Evolutionary conservation across 1,140 invertebrate species (phyloP).

Genomic region (Bombus breviceps): DNA sequence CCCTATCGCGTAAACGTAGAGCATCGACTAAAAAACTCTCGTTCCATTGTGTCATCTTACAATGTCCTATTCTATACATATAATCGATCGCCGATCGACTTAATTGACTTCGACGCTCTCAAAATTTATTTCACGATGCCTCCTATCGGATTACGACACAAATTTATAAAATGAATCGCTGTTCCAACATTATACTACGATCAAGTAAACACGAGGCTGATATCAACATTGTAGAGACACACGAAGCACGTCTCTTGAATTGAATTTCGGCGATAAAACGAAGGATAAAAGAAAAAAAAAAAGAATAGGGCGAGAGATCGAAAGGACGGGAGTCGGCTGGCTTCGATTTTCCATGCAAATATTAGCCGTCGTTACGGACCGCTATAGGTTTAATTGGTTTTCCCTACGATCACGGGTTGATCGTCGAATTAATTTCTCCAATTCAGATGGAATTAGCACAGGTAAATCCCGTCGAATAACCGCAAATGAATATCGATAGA

Average conservation of each 20-base stretch:
- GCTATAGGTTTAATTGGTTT: constrained; percentile 51
- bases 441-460: constrained; percentile 41
- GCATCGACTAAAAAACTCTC: background rate
- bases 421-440: constrained; percentile 47
- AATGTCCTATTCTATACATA: background rate
- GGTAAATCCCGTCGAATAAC: constrained; percentile 39
- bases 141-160: background rate
- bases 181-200: background rate
- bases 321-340: background rate
- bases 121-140: background rate
- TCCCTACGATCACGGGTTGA: constrained; percentile 28
- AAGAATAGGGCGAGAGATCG: background rate
- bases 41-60: background rate
- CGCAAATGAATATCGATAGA: constrained; percentile 51
- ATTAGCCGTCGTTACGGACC: constrained; percentile 36
- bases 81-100: background rate
- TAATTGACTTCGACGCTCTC: background rate
- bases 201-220: background rate
- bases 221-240: background rate
- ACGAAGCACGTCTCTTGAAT: background rate
- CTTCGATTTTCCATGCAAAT: constrained; percentile 47
- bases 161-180: background rate
- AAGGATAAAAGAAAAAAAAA: background rate
- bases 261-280: constrained; percentile 17
- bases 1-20: background rate